Evolutionary conservation across 1,140 invertebrate species (phyloP).

Genomic region (Hycleus cichorii): DNA sequence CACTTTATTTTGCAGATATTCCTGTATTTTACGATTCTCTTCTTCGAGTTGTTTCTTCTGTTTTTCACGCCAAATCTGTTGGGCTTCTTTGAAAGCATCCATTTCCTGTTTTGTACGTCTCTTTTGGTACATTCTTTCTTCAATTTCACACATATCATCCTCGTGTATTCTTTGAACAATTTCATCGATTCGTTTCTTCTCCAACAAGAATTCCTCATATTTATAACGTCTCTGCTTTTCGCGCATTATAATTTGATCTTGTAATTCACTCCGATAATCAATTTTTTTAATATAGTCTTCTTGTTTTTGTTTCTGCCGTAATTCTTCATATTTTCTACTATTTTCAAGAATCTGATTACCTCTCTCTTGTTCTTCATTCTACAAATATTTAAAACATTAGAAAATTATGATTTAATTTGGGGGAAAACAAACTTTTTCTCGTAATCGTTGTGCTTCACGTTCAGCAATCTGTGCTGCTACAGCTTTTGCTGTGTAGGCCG

Average conservation of each 20-base stretch:
- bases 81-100: slow-evolving; percentile 34
- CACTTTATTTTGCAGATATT: slow-evolving; percentile 32
- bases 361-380: slow-evolving; percentile 19
- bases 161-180: slow-evolving; percentile 39
- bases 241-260: slow-evolving; percentile 40
- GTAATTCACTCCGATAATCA: slow-evolving; percentile 37
- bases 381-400: slow-evolving; percentile 10
- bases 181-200: slow-evolving; percentile 42
- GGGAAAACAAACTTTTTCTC: slow-evolving; percentile 23
- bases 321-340: slow-evolving; percentile 23
- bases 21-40: slow-evolving; percentile 37
- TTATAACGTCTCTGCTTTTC: slow-evolving; percentile 34
- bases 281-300: slow-evolving; percentile 33
- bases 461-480: slow-evolving; percentile 39
- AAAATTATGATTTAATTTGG: neutral
- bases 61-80: slow-evolving; percentile 36
- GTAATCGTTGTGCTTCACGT: slow-evolving; percentile 34
- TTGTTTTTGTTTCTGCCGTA: slow-evolving; percentile 18
- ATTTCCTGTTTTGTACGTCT: slow-evolving; percentile 39
- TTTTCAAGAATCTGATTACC: slow-evolving; percentile 13
- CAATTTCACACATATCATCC: slow-evolving; percentile 36
- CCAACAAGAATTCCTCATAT: slow-evolving; percentile 41
- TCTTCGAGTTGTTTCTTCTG: slow-evolving; percentile 35
- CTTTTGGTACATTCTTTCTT: slow-evolving; percentile 36
- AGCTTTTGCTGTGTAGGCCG: slow-evolving; percentile 41